Conservation (phyloP, 2,113 vertebrate species). For the Pitta sordida region DNA sequence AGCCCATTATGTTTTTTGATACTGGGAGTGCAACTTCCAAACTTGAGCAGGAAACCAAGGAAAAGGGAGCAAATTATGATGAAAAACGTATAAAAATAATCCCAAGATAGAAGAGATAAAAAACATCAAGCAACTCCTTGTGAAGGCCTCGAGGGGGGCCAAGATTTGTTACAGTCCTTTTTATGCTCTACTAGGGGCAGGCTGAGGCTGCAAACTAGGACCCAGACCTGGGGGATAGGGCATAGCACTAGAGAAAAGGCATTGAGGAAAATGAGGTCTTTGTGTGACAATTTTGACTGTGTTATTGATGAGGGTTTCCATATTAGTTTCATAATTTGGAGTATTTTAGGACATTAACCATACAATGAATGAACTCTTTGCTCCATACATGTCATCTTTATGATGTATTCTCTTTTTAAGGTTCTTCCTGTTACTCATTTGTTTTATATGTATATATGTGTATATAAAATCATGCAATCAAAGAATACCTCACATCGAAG, state of each 20-base stretch:
- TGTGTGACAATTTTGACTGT: not conserved
- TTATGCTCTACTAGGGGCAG: not conserved
- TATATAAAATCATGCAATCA: not conserved
- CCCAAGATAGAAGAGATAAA: fast-evolving
- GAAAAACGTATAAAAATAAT: not conserved
- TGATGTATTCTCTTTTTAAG: not conserved
- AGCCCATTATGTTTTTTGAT: not conserved
- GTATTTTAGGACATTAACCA: not conserved
- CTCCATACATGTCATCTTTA: not conserved
- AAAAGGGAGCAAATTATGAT: not conserved
- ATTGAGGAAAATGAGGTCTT: not conserved
- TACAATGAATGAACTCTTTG: not conserved
- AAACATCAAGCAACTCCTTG: not conserved
- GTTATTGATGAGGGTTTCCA: not conserved
- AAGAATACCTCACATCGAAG: not conserved
- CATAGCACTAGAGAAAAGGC: not conserved
- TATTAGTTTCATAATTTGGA: not conserved
- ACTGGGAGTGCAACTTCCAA: not conserved
- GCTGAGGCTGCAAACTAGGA: not conserved
- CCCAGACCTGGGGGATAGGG: not conserved
- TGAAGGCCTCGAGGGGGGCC: fast-evolving
- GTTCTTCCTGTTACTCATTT: not conserved
- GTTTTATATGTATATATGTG: not conserved
- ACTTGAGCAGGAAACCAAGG: not conserved
- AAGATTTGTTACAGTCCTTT: not conserved